Evolutionary conservation across 1,140 invertebrate genomes (phyloP), one percentile per base, ranked within the genome.

Genomic region (Macrocentrus cingulum): DNA sequence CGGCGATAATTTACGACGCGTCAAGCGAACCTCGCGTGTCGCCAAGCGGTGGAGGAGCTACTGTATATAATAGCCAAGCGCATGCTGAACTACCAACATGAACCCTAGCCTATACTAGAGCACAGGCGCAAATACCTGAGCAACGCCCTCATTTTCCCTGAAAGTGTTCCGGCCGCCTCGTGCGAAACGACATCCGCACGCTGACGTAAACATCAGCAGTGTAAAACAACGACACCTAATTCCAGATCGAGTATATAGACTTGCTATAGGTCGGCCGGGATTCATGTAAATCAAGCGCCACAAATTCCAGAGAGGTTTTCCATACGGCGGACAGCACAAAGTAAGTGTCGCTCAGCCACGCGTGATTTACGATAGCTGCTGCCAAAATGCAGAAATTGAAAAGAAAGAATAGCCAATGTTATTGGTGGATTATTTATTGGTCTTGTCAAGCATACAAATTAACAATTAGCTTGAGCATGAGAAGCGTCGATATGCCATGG

Each of bases 1-100:
- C 75, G 64, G 69, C 66, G 68, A 78, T 80, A 76, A 80, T 74
- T 80, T 79, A 78, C 72, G 56, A 37, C 46, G 41, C 34, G 25
- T 55, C 56, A 52, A 69, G 68, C 70, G 44, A 36, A 34, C 46
- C 25, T 32, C 70, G 76, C 77, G 76, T 76, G 76, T 75, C 69
- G 68, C 53, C 62, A 42, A 66, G 60, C 63, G 37, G n/a, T n/a
- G n/a, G n/a, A n/a, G n/a, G n/a, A n/a, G n/a, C n/a, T n/a, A n/a
- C n/a, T n/a, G n/a, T n/a, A n/a, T n/a, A n/a, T n/a, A n/a, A n/a
- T n/a, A n/a, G 29, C 49, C 18, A 39, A 51, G 18, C 32, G 32
- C 32, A 20, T 37, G 29, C 32, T 51, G 15, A 34, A 51, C 25
- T 15, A 9, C 3, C 11, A 51, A 51, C 49, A 34, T 51, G 37